Conservation (phyloP, 2,797 vertebrate species). For the Rhabdomys pumilio region DNA sequence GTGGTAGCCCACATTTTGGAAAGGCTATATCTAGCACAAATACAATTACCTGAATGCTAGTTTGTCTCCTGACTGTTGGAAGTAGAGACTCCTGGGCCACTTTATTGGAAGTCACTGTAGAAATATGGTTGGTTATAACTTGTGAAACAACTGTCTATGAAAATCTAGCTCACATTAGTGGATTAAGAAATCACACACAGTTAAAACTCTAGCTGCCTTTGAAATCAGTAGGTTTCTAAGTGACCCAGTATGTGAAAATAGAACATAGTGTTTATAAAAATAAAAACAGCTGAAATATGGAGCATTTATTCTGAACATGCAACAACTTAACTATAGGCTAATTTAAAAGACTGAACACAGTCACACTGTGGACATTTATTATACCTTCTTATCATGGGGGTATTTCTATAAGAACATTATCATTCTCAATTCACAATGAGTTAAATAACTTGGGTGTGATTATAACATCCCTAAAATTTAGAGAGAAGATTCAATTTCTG, state of each 20-base stretch:
- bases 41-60: not conserved
- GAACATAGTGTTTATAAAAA: not conserved
- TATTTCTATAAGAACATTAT: not conserved
- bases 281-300: not conserved
- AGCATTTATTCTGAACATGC: not conserved
- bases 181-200: not conserved
- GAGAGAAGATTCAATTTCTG: not conserved
- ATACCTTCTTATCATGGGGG: not conserved
- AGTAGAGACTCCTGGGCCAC: not conserved
- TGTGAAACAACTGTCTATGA: not conserved
- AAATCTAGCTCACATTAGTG: not conserved
- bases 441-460: conserved; percentile 7
- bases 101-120: not conserved
- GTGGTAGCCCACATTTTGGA: not conserved
- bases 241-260: not conserved
- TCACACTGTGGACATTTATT: not conserved
- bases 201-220: not conserved
- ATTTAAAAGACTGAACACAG: not conserved
- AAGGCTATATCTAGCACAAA: not conserved
- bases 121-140: not conserved
- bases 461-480: not conserved
- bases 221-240: not conserved
- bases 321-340: not conserved
- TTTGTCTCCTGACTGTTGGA: not conserved
- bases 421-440: not conserved